phyloP scores from a whole-genome alignment of 2,888 invertebrate species.

The Tortrix viridana region DNA sequence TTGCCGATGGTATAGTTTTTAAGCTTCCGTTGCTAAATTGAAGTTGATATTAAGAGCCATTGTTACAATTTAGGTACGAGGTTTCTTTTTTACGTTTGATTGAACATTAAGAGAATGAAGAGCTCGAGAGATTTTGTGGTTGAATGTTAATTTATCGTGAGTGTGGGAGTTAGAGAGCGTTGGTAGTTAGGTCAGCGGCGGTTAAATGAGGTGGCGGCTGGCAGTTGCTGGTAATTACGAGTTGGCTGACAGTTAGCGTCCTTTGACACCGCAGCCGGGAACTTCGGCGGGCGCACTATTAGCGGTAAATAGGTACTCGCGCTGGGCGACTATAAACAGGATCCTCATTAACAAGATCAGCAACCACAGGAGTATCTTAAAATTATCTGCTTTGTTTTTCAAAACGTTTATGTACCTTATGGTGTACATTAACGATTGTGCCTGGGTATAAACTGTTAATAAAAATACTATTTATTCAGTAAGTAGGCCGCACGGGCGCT shows the following conservation, averaged over 20 bases:
- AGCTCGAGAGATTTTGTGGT: constrained; percentile 51
- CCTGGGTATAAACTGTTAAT: too few species aligned
- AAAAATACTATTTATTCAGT: too few species aligned
- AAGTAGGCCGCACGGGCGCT: too few species aligned
- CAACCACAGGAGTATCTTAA: too few species aligned
- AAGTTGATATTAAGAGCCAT: constrained; percentile 70
- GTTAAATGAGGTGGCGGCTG: constrained; percentile 49
- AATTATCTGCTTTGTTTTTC: too few species aligned
- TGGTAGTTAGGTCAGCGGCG: constrained; percentile 48
- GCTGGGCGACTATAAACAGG: too few species aligned
- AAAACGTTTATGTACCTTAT: too few species aligned
- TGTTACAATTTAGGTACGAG: constrained; percentile 62
- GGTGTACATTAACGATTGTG: too few species aligned
- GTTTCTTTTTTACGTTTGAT: constrained; percentile 50
- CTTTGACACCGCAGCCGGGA: constrained; percentile 58
- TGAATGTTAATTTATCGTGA: constrained; percentile 41
- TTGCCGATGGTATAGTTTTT: constrained; percentile 70
- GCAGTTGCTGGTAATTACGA: constrained; percentile 66
- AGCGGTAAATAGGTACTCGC: constrained; percentile 40
- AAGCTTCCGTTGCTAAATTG: constrained; percentile 82
- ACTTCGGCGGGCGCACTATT: constrained; percentile 56
- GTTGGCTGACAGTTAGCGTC: constrained; percentile 65
- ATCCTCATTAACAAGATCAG: too few species aligned
- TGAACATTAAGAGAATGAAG: constrained; percentile 53
- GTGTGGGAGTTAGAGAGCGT: constrained; percentile 29